Conservation (phyloP, 2,888 invertebrate species). For the Melinaea menophilus region DNA sequence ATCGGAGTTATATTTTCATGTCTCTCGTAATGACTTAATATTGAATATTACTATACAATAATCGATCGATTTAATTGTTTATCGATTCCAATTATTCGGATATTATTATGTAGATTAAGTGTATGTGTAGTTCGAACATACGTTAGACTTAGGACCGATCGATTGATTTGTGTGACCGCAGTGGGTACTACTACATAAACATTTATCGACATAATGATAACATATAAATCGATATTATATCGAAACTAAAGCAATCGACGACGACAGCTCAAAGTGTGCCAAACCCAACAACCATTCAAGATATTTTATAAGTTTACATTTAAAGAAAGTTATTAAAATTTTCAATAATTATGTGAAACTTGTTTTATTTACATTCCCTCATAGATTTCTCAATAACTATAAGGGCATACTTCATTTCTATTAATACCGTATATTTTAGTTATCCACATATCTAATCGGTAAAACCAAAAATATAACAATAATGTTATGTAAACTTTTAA, state of each 20-base stretch:
- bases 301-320: conserved; percentile 67
- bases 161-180: conserved; percentile 2
- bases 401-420: background rate
- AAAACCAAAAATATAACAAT: too few species aligned
- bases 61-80: conserved; percentile 17
- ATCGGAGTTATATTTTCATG: conserved; percentile 13
- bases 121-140: conserved; percentile 16
- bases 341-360: conserved; percentile 58
- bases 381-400: background rate
- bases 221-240: conserved; percentile 21
- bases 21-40: conserved; percentile 10
- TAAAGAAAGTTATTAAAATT: conserved; percentile 57
- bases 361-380: conserved; percentile 31
- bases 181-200: background rate
- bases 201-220: background rate
- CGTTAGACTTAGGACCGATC: background rate
- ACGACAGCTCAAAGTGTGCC: conserved; percentile 54
- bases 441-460: too few species aligned
- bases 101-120: conserved; percentile 11
- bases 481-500: too few species aligned
- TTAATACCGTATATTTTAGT: background rate
- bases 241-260: conserved; percentile 34
- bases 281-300: conserved; percentile 52
- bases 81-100: conserved; percentile 23
- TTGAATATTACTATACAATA: conserved; percentile 18